Evolutionary conservation across 1,140 invertebrate genomes (phyloP).

Genomic region (Diachasma alloeum): DNA sequence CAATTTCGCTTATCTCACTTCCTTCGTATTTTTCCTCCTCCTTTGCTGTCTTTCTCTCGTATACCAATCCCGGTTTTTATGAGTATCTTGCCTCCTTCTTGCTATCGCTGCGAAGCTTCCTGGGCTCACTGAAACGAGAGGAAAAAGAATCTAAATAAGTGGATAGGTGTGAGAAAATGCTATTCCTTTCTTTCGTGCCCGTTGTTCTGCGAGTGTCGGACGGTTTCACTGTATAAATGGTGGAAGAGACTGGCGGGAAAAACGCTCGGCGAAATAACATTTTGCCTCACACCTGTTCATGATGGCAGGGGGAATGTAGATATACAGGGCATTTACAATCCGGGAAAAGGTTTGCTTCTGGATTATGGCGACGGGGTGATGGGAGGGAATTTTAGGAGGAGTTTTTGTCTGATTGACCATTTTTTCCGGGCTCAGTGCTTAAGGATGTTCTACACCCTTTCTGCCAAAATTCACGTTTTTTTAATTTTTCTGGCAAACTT

Average conservation of each 20-base stretch:
- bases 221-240: neutral
- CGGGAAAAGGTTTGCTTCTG: neutral
- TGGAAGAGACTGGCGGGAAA: neutral
- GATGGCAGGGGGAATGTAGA: neutral
- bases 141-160: conserved; percentile 23
- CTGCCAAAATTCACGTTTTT: no score
- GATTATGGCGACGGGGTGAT: neutral
- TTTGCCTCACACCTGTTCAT: neutral
- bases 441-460: no score
- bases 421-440: no score
- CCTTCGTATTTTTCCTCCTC: neutral
- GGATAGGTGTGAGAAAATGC: conserved; percentile 8
- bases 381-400: neutral
- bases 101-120: neutral
- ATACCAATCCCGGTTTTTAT: neutral
- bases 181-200: conserved; percentile 4
- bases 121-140: conserved; percentile 12
- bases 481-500: no score
- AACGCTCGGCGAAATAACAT: neutral
- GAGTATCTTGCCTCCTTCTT: neutral
- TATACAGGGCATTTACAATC: neutral
- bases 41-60: neutral
- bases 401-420: no score
- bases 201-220: conserved; percentile 12
- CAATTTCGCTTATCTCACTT: conserved; percentile 33